Base-by-base conservation (phyloP, 2,113 vertebrate genomes). In the Bubo bubo region DNA sequence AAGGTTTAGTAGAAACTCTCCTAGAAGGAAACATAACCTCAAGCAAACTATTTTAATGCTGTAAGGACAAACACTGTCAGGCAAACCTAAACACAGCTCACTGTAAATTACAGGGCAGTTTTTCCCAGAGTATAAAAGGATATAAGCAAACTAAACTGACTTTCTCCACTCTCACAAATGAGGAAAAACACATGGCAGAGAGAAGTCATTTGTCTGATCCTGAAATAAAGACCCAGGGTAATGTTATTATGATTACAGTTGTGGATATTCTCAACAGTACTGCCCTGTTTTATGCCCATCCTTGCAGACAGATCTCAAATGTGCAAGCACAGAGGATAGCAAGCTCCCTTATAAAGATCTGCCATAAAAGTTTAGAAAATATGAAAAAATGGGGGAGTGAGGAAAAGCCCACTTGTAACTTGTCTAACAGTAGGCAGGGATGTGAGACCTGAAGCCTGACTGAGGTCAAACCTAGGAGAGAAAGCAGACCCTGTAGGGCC, bases 11-110 rank as follows among this genome's bases (percentile, higher is more conserved):
- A 66, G 70, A 94, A 95, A 47, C 39, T 66, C 15, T 89, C 49
- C 62, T 41, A 50, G 53, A 87, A 82, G 22, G 32, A 93, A 91
- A 62, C 14, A 68, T 45, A 91, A 81, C 73, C 45, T 88, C 80
- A 89, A 84, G 70, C 37, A 87, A 91, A 95, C 88, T 87, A 89
- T 95, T 95, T 94, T 95, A 95, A 95, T 81, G 15, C 14, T 41
- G 7, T 39, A 72, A 70, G 73, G n/a, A 83, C 41, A 91, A 96
- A 87, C 24, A 91, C 56, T 84, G 49, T 64, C 45, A 60, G 50
- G 83, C 56, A 95, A 87, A 94, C 39, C 58, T 95, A 95, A 97
- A 96, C 83, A 87, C 49, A 84, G 88, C 39, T 85, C 64, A 30
- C 43, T 43, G 80, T 82, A 95, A 97, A 97, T 97, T 95, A 95